These are phyloP conservation scores for Drosophila tropicalis DNA, from an alignment of 1,140 invertebrate species.

Conservation along the genomic window DNA sequence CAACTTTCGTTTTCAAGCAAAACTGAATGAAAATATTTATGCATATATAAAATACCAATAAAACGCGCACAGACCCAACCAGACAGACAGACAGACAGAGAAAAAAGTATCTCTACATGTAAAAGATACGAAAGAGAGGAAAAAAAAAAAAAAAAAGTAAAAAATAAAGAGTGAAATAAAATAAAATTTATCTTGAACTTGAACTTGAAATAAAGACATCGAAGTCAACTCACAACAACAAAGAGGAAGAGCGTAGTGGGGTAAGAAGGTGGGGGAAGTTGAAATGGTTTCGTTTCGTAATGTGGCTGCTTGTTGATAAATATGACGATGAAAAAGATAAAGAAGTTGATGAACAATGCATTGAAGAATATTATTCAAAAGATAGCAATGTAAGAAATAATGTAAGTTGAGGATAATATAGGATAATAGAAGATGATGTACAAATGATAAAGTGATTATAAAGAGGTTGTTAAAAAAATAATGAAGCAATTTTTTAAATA, in stretches of 20 bases:
- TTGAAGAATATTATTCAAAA: too few species aligned
- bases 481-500: too few species aligned
- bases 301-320: constrained; percentile 1
- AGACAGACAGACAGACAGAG: constrained; percentile 16
- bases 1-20: constrained; percentile 20
- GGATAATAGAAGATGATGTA: too few species aligned
- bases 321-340: constrained; percentile 8
- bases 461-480: not conserved
- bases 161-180: constrained; percentile 66
- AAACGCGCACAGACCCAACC: constrained; percentile 43
- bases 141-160: constrained; percentile 37
- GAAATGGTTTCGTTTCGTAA: constrained; percentile 36
- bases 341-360: constrained; percentile 8
- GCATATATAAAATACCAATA: constrained; percentile 57
- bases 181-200: constrained; percentile 82
- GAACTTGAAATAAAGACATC: constrained; percentile 80
- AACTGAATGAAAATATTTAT: constrained; percentile 77
- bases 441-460: not conserved
- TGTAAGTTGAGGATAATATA: too few species aligned
- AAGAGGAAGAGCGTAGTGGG: not conserved
- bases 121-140: constrained; percentile 63
- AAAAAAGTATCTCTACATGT: constrained; percentile 22
- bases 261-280: not conserved
- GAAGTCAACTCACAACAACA: constrained; percentile 37
- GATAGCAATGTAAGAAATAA: too few species aligned